Conservation (phyloP, 2,113 vertebrate genomes). For the Saccopteryx bilineata region DNA sequence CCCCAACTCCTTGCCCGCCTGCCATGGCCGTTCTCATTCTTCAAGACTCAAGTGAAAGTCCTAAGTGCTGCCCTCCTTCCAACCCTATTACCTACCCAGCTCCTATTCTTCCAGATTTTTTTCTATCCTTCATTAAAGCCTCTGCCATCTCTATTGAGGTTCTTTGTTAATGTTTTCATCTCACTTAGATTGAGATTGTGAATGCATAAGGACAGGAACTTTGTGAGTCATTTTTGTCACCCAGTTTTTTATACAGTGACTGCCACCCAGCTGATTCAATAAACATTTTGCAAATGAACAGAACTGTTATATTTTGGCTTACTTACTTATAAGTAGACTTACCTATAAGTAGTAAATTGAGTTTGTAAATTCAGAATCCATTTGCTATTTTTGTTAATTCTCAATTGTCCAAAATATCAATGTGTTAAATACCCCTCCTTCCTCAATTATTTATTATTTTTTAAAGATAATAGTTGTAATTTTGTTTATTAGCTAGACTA, state of each 20-base stretch:
- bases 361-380: not conserved
- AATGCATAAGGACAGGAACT: not conserved
- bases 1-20: not conserved
- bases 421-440: not conserved
- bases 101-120: not conserved
- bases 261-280: not conserved
- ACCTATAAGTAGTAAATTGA: not conserved
- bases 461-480: not conserved
- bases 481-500: not conserved
- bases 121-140: not conserved
- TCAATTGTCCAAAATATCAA: not conserved
- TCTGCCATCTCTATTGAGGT: not conserved
- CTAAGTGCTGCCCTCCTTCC: not conserved
- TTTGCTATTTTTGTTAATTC: not conserved
- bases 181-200: not conserved
- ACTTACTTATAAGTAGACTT: not conserved
- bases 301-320: not conserved
- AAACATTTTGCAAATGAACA: not conserved
- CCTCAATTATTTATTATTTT: not conserved
- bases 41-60: not conserved
- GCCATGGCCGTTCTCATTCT: not conserved
- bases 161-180: not conserved
- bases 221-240: not conserved
- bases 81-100: accelerated
- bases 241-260: not conserved